A percentile compares a stretch with the other conserved stretches of the same genome.
phyloP scores from a whole-genome alignment of 2,113 vertebrate genomes.

The Nycticryphes semicollaris region DNA sequence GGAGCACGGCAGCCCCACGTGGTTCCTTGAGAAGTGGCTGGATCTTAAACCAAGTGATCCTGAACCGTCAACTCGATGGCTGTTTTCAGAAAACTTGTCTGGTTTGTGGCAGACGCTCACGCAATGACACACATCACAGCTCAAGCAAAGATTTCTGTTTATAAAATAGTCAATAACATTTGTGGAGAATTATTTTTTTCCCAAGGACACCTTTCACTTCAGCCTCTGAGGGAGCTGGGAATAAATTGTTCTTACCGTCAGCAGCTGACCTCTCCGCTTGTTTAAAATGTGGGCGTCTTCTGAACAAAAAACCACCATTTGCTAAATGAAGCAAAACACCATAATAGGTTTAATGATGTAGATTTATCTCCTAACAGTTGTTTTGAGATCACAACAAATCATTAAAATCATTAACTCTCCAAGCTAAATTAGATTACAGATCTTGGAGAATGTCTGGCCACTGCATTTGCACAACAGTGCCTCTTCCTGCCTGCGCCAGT shows the following conservation, averaged over 20 bases:
- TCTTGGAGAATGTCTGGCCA: constrained; percentile 63
- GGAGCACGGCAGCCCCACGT: fast-evolving
- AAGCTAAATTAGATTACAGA: constrained; percentile 75
- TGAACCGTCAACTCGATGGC: not conserved
- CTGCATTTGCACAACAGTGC: constrained; percentile 42
- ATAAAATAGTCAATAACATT: not conserved
- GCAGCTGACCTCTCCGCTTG: constrained; percentile 60
- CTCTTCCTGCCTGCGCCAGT: not conserved
- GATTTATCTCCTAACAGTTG: constrained; percentile 79
- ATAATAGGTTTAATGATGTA: constrained; percentile 79
- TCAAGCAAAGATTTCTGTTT: not conserved
- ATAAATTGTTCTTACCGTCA: constrained; percentile 34
- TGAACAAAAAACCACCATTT: constrained; percentile 66
- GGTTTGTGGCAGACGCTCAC: not conserved
- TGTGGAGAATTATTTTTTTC: not conserved
- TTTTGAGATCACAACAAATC: constrained; percentile 83
- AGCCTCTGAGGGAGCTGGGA: constrained; percentile 19
- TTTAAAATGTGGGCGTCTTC: constrained; percentile 71
- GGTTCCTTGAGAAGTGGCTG: not conserved
- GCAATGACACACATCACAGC: not conserved
- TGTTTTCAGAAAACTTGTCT: not conserved
- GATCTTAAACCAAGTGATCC: not conserved
- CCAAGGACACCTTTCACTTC: constrained; percentile 69
- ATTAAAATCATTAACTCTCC: constrained; percentile 80
- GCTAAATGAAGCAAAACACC: constrained; percentile 80